These are phyloP conservation scores for Drosophila tristis DNA, from an alignment of 1,140 invertebrate genomes.

Conservation along the genomic window DNA sequence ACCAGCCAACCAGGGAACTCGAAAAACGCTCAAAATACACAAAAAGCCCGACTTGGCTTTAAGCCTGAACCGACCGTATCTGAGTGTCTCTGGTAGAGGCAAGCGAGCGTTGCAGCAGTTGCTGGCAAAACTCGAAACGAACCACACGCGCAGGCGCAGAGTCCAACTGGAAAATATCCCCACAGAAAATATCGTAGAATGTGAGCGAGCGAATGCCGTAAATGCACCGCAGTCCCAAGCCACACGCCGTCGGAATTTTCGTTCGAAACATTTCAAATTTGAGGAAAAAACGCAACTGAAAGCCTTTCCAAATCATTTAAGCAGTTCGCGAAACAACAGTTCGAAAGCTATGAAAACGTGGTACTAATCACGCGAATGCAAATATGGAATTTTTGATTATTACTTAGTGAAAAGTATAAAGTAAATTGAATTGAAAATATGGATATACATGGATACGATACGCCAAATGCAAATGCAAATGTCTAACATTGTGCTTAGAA, in stretches of 20 bases:
- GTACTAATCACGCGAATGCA: constrained; percentile 63
- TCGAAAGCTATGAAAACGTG: constrained; percentile 24
- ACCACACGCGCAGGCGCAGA: constrained; percentile 69
- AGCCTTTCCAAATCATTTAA: constrained; percentile 26
- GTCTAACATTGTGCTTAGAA: constrained; percentile 52
- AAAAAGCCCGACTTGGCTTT: constrained; percentile 47
- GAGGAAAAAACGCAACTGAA: constrained; percentile 37
- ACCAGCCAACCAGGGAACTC: constrained; percentile 63
- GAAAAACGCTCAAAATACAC: constrained; percentile 63
- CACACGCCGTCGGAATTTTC: constrained; percentile 48
- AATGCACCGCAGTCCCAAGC: background rate
- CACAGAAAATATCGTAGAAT: constrained; percentile 32
- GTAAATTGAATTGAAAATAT: constrained; percentile 39
- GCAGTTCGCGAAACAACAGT: constrained; percentile 41
- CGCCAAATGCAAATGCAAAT: constrained; percentile 53
- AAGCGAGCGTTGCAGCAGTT: constrained; percentile 45
- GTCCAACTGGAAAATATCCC: constrained; percentile 29
- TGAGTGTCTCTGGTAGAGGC: constrained; percentile 5
- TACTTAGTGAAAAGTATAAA: constrained; percentile 17
- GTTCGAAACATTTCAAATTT: constrained; percentile 3
- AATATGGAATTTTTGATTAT: constrained; percentile 34
- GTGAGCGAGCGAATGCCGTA: constrained; percentile 37
- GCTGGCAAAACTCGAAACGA: constrained; percentile 59
- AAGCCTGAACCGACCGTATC: constrained; percentile 33
- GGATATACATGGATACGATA: constrained; percentile 20